These are phyloP conservation scores for Pyrgilauda ruficollis DNA, from an alignment of 2,113 vertebrate genomes.

Conservation along the genomic window DNA sequence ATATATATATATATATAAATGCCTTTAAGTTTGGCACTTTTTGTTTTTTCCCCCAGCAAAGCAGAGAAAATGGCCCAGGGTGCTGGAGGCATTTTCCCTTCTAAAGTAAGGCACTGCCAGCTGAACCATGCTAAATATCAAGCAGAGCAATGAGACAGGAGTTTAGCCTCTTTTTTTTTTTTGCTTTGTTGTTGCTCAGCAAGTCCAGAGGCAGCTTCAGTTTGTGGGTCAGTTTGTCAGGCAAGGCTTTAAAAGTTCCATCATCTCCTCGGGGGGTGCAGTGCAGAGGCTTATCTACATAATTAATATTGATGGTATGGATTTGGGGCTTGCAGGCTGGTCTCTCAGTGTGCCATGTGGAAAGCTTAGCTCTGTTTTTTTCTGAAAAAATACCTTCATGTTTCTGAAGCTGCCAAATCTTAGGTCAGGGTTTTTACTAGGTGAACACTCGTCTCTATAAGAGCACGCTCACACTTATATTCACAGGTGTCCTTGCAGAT, in stretches of 20 bases:
- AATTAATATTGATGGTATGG: slow-evolving; percentile 15
- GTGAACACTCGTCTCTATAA: background rate
- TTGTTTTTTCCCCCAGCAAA: background rate
- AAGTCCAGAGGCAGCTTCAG: background rate
- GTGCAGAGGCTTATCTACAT: background rate
- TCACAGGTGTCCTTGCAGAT: background rate
- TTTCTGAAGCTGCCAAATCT: background rate
- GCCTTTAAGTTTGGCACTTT: background rate
- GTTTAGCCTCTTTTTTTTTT: background rate
- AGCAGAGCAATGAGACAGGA: background rate
- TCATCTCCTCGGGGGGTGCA: background rate
- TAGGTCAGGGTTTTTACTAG: background rate
- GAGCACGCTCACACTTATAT: rapidly evolving
- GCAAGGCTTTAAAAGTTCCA: background rate
- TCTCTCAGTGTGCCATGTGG: background rate
- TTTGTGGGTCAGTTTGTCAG: slow-evolving; percentile 11
- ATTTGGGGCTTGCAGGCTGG: background rate
- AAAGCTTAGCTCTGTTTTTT: background rate
- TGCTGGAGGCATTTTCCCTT: background rate
- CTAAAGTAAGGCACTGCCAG: background rate
- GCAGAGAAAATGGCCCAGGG: background rate
- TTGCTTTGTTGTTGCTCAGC: background rate
- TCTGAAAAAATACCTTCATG: background rate
- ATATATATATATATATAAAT: background rate
- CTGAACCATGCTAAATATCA: background rate